Conservation (phyloP, 2,888 invertebrate species). For the Pinctada fucata region DNA sequence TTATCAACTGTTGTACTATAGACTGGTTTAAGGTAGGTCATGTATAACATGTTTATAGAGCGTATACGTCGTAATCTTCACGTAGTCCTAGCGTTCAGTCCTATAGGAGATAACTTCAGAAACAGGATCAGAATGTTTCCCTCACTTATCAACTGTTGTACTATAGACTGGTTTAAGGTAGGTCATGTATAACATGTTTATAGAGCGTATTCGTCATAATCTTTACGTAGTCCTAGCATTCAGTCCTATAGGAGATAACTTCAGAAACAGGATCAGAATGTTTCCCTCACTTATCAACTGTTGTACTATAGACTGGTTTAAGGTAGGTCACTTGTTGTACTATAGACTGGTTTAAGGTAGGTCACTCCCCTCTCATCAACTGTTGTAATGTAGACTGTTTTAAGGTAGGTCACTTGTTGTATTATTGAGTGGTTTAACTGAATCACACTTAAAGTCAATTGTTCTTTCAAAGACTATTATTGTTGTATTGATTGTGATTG, state of each 20-base stretch:
- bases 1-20: constrained; percentile 77
- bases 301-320: constrained; percentile 77
- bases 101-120: constrained; percentile 76
- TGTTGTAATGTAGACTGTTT: constrained; percentile 76
- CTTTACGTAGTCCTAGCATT: constrained; percentile 76
- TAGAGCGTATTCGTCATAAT: constrained; percentile 72
- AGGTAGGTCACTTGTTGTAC: constrained; percentile 77
- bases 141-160: constrained; percentile 77
- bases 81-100: constrained; percentile 76
- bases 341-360: constrained; percentile 75
- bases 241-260: constrained; percentile 76
- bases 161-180: constrained; percentile 78
- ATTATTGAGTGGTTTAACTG: not conserved
- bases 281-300: constrained; percentile 77
- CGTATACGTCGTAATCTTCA: constrained; percentile 73
- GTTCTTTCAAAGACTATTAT: no score
- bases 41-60: constrained; percentile 77
- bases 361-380: constrained; percentile 75
- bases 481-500: no score
- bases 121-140: constrained; percentile 76
- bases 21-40: constrained; percentile 77
- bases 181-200: constrained; percentile 73
- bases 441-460: not conserved
- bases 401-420: not conserved
- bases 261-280: constrained; percentile 75